Conservation (phyloP, 1,140 invertebrate species). For the Nasonia vitripennis region DNA sequence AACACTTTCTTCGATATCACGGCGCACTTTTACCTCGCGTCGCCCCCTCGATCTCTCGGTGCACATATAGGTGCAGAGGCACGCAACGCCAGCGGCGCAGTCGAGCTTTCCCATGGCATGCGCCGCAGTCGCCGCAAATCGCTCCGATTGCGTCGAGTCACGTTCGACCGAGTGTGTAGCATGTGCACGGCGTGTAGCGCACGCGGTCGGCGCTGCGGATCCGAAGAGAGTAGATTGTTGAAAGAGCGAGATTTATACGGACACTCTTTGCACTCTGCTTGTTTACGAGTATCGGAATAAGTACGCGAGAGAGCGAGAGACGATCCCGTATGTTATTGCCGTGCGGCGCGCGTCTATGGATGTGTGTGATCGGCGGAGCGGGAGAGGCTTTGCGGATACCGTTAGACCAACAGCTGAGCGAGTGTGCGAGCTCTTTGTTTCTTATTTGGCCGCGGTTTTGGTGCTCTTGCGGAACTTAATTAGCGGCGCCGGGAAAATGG, state of each 20-base stretch:
- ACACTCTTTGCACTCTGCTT: not conserved
- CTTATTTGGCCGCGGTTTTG: not conserved
- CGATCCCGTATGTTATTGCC: not conserved
- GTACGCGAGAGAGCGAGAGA: not conserved
- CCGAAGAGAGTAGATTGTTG: not conserved
- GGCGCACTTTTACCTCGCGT: no score
- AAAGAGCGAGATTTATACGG: not conserved
- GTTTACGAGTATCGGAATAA: constrained; percentile 16
- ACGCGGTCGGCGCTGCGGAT: not conserved
- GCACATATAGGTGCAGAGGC: no score
- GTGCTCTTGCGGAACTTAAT: not conserved
- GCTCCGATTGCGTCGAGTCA: constrained; percentile 25
- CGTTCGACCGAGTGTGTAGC: not conserved
- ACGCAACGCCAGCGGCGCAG: no score
- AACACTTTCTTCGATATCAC: no score
- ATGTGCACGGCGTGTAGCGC: not conserved
- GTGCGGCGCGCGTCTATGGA: not conserved
- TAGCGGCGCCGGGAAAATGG: not conserved
- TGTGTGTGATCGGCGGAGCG: constrained; percentile 29
- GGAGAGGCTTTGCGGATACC: constrained; percentile 11
- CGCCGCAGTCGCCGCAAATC: not conserved
- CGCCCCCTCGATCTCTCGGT: no score
- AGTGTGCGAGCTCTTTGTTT: not conserved
- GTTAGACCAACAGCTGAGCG: constrained; percentile 42
- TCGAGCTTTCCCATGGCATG: not conserved